Base-by-base conservation (phyloP, 2,113 vertebrate genomes). In the Colaptes auratus region DNA sequence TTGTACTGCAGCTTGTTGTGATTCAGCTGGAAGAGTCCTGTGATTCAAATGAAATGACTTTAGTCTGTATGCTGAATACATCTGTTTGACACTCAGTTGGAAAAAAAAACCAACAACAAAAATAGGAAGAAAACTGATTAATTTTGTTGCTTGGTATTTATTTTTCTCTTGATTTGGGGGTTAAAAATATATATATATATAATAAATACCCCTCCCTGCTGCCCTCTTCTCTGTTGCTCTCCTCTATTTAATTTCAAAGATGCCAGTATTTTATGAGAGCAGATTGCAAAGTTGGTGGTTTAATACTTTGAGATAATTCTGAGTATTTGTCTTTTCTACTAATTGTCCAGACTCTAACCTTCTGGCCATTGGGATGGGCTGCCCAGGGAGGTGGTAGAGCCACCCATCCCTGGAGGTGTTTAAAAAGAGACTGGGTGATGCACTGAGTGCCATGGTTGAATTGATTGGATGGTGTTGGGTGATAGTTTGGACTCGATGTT, bases 71-170 rank as follows among this genome's bases (percentile, higher is more conserved):
- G 71, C 65, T 66, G 75, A 93, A 89, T 87, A 15, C 23, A 71
- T 90, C 76, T 81, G 61, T 73, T 92, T 87, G 93, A 90, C 66
- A 63, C 6, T 73, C 28, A 21, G 30, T 21, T 70, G 61, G 25
- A 1, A 11, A 9, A 67, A 8, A 27, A 73, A 81, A 55, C n/a
- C n/a, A 5, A 19, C 39, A 10, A 10, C 39, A 39, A 39, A 3
- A 3, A 27, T 91, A 85, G 61, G n/a, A 76, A 46, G 52, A 91
- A 89, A 92, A 53, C n/a, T 79, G 82, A 95, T 93, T 82, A 91
- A 79, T 79, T 82, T 39, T 61, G 31, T 70, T 76, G 52, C 88
- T 92, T 87, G 85, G 30, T 85, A 12, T 50, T 50, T 50, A 12
- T 30, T 70, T 89, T 92, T 84, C 36, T 70, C 55, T 61, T 75